phyloP scores from a whole-genome alignment of 2,113 vertebrate species.

The Misgurnus mizolepis region DNA sequence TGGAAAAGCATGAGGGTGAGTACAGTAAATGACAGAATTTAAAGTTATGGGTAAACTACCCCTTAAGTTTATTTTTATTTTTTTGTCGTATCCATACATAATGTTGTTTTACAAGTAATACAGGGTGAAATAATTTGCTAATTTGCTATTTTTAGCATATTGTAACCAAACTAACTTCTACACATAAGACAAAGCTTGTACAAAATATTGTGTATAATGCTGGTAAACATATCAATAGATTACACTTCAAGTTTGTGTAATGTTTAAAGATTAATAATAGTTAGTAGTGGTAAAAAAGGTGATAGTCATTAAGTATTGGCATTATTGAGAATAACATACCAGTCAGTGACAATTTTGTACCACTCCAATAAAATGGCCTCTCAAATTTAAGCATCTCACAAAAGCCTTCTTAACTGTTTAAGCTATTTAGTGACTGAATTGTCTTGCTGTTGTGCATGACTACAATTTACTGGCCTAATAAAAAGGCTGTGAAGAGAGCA shows the following conservation, averaged over 20 bases:
- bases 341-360: background rate
- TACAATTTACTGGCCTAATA: constrained; percentile 17
- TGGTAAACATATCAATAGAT: background rate
- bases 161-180: background rate
- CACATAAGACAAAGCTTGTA: background rate
- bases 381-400: background rate
- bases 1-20: no score
- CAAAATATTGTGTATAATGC: background rate
- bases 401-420: constrained; percentile 13
- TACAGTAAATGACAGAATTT: no score
- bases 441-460: constrained; percentile 22
- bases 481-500: background rate
- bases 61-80: background rate
- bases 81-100: background rate
- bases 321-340: background rate
- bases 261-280: background rate
- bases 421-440: constrained; percentile 12
- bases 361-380: background rate
- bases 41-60: no score
- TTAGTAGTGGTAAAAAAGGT: background rate
- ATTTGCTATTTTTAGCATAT: background rate
- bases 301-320: background rate
- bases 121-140: background rate
- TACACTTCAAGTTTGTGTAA: background rate
- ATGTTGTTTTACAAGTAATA: background rate